Base-by-base conservation (phyloP, 1,140 invertebrate genomes). In the Drosophila lacteicornis region DNA sequence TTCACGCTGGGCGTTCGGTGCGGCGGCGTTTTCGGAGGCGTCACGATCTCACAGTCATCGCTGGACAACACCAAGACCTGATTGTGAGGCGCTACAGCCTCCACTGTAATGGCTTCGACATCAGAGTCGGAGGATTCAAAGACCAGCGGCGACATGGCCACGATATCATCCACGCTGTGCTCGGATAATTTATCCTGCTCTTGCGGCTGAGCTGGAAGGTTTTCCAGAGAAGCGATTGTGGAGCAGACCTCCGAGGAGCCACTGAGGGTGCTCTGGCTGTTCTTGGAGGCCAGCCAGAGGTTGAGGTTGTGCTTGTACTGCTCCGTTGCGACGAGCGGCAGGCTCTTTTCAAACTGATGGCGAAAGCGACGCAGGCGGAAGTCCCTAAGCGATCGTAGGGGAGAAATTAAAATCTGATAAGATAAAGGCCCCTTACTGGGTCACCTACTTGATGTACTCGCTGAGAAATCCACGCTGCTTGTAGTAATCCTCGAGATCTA, bases 401-500 rank as follows among this genome's bases (percentile, higher is more conserved):
- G 27, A 17, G 1, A 7, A 2, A 13, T 8, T 36, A 17, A 8
- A 13, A 42, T 75, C 12, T 33, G n/a, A 60, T 66, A 19, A 47
- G 8, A 47, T 30, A 8, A 15, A 1, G 27, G 19, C 6, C 9
- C 17, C 2, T 45, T 38, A 65, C 22, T 49, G 50, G n/a, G 45
- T 22, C 6, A 50, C 70, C 69, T 67, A 92, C 91, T 91, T 92
- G 67, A 92, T 91, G 53, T 82, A 92, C 50, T 92, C 91, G 55
- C 84, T 80, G 15, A 92, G 80, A 56, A 81, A 77, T 45, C 92
- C 91, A 7, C 91, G 76, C 74, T 92, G 91, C 40, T 82, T 78
- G 53, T 90, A 92, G 57, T 92, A 92, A 5, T 91, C 91, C 50
- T 92, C 91, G 49, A 92, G 74, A 80, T 92, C 90, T 12, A 86